Percentiles rank a stretch among this genome's conserved stretches.
phyloP scores from a whole-genome alignment of 2,888 invertebrate genomes.

The Limnephilus lunatus region DNA sequence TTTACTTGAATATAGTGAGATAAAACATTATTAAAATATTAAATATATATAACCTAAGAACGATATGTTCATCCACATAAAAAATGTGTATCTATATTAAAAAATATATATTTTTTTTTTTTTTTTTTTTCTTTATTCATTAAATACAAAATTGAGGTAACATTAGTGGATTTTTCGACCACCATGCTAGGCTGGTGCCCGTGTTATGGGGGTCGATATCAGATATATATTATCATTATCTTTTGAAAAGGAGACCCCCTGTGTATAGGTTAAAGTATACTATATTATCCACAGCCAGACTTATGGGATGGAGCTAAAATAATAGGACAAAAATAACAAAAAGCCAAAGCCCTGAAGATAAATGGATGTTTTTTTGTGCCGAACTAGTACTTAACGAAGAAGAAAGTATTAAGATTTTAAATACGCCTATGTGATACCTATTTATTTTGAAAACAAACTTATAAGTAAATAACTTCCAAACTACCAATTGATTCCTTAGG shows the following conservation, averaged over 20 bases:
- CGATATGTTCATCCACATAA: too few relatives aligned
- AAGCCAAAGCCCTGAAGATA: slow-evolving; percentile 46
- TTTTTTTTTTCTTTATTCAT: too few relatives aligned
- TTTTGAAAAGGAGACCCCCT: not conserved
- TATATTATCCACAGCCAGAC: slow-evolving; percentile 9
- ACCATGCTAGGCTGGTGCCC: too few relatives aligned
- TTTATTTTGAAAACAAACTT: slow-evolving; percentile 1
- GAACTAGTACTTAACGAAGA: slow-evolving; percentile 27
- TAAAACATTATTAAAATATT: too few relatives aligned
- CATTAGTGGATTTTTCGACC: too few relatives aligned
- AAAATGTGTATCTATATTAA: too few relatives aligned
- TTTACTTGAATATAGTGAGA: too few relatives aligned
- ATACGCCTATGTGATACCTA: slow-evolving; percentile 29
- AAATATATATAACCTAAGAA: too few relatives aligned
- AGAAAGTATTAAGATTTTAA: slow-evolving; percentile 27
- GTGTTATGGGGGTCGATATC: too few relatives aligned
- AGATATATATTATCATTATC: too few relatives aligned
- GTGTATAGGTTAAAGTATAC: not conserved
- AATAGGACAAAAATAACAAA: slow-evolving; percentile 49
- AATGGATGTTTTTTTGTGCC: slow-evolving; percentile 48
- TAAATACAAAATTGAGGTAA: too few relatives aligned
- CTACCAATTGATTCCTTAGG: not conserved
- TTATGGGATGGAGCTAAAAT: slow-evolving; percentile 43
- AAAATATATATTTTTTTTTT: too few relatives aligned
- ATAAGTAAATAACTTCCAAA: slow-evolving; percentile 11